These are phyloP conservation scores for Diploptera punctata DNA, from an alignment of 2,888 invertebrate species.

Conservation along the genomic window DNA sequence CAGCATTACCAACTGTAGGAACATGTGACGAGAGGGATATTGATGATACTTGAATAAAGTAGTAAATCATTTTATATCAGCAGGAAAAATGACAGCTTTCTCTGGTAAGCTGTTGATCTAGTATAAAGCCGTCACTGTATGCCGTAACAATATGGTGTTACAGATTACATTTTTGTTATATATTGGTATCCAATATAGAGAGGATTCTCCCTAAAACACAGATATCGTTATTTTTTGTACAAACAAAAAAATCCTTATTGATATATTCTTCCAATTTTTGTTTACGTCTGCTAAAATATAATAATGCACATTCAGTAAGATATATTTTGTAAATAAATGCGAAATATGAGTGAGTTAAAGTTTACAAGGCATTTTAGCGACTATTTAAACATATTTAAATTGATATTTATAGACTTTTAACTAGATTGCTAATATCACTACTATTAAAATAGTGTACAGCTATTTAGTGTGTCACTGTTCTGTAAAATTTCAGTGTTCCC, in stretches of 20 bases:
- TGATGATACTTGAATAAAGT: not conserved
- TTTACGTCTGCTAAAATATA: not conserved
- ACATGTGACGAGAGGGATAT: constrained; percentile 8
- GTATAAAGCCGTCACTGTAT: not conserved
- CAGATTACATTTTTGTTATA: constrained; percentile 4
- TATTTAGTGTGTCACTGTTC: too few relatives aligned
- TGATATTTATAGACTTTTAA: too few relatives aligned
- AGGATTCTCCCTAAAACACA: not conserved
- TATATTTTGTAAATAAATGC: too few relatives aligned
- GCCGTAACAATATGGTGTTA: not conserved
- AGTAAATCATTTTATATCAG: constrained; percentile 13
- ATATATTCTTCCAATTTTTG: not conserved
- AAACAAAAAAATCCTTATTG: not conserved
- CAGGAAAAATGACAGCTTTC: constrained; percentile 11
- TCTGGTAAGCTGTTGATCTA: not conserved
- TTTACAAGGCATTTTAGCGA: too few relatives aligned
- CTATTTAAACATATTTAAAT: too few relatives aligned
- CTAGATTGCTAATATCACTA: too few relatives aligned
- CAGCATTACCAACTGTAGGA: not conserved
- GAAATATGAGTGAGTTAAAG: too few relatives aligned
- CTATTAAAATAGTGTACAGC: too few relatives aligned
- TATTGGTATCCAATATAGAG: not conserved
- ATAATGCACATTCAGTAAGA: too few relatives aligned
- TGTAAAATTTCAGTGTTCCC: too few relatives aligned
- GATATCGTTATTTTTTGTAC: not conserved